Evolutionary conservation across 2,113 vertebrate genomes (phyloP), one percentile per base, ranked within the genome.

Genomic region (Leucopternis melanops): DNA sequence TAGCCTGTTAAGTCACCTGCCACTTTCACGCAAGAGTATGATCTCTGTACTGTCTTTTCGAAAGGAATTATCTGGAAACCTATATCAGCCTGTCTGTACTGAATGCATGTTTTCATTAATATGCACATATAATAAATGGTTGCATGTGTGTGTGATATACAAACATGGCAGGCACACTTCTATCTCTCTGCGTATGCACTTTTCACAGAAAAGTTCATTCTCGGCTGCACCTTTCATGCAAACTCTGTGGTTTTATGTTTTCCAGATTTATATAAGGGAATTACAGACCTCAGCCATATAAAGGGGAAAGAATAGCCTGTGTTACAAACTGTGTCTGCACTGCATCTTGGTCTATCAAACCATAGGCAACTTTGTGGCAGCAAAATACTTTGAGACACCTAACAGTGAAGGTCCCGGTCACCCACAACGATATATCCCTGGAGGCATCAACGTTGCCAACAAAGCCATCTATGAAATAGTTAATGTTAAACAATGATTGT

Each of bases 1-100:
- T 82, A 92, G 74, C 81, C 79, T 97, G 27, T 70, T 91, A 96
- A 96, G 86, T 97, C 92, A 97, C 95, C 96, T 97, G 90, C 65
- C 82, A 95, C 78, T 96, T 90, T 94, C 32, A 72, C 0, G 0
- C 36, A 91, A 88, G 58, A 63, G 8, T 59, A 42, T 81, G 23
- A 31, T 55, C 36, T 66, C 74, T 36, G 6, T 63, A 69, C 12
- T 40, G 38, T 74, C 59, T 94, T 86, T 85, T 65, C 54, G 34
- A 86, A 92, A 89, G 74, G 36, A 59, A 86, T 79, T 94, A 31
- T 86, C 89, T 86, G 82, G 49, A 77, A 11, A 88, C 4, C 4
- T 47, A 5, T 31, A 49, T 85, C 31, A 55, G 7, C 40, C 17
- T 73, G 38, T 34, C 42, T 93, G 21, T 71, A 71, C 8, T 70